Evolutionary conservation across 2,113 vertebrate genomes (phyloP), one percentile per base, ranked within the genome.

Genomic region (Cyprinodon variegatus): DNA sequence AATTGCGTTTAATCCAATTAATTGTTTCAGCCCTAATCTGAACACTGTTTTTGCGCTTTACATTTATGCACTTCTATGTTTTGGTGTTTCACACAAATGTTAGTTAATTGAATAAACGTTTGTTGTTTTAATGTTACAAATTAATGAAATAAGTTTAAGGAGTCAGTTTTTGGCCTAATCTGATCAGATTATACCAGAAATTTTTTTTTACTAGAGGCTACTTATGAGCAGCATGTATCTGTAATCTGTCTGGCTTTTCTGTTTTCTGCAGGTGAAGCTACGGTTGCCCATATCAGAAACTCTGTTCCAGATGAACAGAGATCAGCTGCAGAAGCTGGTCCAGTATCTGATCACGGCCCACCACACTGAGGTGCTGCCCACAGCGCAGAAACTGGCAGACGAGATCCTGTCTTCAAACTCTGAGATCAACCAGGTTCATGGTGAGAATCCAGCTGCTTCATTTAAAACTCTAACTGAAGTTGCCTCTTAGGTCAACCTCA

Each of bases 371-470:
- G 98, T 99, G 86, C 95, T 99, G 91, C 98, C 98, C 81, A 99
- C 98, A 0, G 98, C 98, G 72, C 98, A 99, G 93, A 98, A 98
- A 80, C 92, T 99, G 91, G 98, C 98, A 4, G 98, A 99, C 77
- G 98, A 99, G 93, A 99, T 99, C 92, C 94, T 99, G n/a, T 99
- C 97, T 48, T 99, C 97, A 90, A 99, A 98, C 92, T 99, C 98
- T 0, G 96, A 98, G 94, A 99, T 99, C 94, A 99, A 99, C 95
- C 97, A 99, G 96, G 96, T 99, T 74, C 97, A 99, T 0, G 98
- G 98, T 99, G 93, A 97, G 91, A 63, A 10, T 6, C n/a, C 45
- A 46, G 8, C 22, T 4, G 53, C 10, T 60, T 66, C 0, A 17
- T 8, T 17, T 40, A 36, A 37, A 3, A 3, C 46, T 39, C 37